A percentile compares a stretch with the other conserved stretches of the same genome.
Evolutionary conservation across 2,113 vertebrate genomes (phyloP).

Genomic region (Thamnaconus septentrionalis): DNA sequence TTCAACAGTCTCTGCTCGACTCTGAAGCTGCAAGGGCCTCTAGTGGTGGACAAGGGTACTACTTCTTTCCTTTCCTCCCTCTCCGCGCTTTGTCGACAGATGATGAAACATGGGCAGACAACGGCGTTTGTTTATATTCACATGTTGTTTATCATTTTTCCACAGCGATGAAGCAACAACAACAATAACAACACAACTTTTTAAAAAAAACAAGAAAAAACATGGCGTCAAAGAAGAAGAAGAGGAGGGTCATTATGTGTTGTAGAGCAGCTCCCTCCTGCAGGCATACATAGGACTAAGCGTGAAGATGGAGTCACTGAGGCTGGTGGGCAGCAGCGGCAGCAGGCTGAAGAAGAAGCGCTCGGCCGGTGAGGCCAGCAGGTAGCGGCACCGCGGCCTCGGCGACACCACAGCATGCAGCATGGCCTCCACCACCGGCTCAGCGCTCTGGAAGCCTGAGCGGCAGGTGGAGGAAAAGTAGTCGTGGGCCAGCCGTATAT

Average conservation of each 20-base stretch:
- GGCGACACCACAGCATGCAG: conserved; percentile 72
- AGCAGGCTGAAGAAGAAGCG: conserved; percentile 50
- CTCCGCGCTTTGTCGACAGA: no score
- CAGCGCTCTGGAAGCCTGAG: conserved; percentile 57
- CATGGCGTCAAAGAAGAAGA: no score
- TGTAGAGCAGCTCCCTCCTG: conserved; percentile 57
- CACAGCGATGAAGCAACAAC: no score
- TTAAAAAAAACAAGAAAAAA: no score
- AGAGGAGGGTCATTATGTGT: neutral
- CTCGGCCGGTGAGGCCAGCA: conserved; percentile 55
- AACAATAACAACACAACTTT: no score
- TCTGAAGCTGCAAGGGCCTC: no score
- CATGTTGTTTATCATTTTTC: no score
- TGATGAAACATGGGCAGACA: no score
- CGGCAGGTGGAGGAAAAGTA: conserved; percentile 63
- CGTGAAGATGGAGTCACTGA: conserved; percentile 53
- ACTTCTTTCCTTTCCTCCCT: no score
- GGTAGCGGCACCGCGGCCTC: conserved; percentile 70
- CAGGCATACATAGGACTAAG: conserved; percentile 56
- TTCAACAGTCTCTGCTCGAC: no score
- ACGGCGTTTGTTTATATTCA: no score
- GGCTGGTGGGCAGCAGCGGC: conserved; percentile 39
- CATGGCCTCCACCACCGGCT: conserved; percentile 72
- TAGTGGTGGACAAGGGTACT: no score
- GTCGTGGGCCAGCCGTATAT: conserved; percentile 64